A percentile compares a stretch with the other conserved stretches of the same genome.
These are phyloP conservation scores for Caenorhabditis latens DNA, from an alignment of 1,140 invertebrate genomes.

Conservation along the genomic window DNA sequence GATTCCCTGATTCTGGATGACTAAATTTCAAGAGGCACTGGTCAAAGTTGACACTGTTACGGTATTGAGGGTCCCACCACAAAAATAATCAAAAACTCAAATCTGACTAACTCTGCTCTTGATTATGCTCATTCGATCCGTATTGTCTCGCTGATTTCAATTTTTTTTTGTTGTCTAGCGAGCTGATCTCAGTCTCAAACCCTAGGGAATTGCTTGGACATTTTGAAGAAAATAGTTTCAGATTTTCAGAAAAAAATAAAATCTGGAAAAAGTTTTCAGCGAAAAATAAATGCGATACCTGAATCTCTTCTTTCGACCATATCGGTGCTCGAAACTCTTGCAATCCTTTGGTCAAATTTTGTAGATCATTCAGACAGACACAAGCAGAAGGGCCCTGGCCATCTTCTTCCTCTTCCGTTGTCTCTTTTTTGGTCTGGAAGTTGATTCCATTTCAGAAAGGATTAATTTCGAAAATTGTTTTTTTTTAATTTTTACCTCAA, in stretches of 20 bases:
- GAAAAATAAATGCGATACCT: neutral
- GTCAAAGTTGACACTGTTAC: neutral
- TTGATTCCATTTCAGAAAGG: neutral
- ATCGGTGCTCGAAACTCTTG: neutral
- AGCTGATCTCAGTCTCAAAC: too few relatives aligned
- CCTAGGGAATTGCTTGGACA: too few relatives aligned
- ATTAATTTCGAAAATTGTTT: too few relatives aligned
- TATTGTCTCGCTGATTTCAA: neutral
- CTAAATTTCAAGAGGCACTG: neutral
- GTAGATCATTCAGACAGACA: slow-evolving; percentile 1
- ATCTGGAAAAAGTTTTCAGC: too few relatives aligned
- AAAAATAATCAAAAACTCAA: neutral
- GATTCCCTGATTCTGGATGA: too few relatives aligned
- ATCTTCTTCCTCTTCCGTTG: neutral
- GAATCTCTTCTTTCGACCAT: neutral
- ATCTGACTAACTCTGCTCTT: neutral
- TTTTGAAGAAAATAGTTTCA: too few relatives aligned
- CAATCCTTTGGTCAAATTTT: neutral
- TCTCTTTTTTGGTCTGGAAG: neutral
- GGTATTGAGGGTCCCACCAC: neutral
- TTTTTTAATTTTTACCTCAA: slow-evolving; percentile 16
- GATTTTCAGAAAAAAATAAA: neutral
- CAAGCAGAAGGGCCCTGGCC: too few relatives aligned
- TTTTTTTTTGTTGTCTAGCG: too few relatives aligned
- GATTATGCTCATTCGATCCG: neutral